These are phyloP conservation scores for Galbula dea DNA, from an alignment of 2,113 vertebrate species.

Conservation along the genomic window DNA sequence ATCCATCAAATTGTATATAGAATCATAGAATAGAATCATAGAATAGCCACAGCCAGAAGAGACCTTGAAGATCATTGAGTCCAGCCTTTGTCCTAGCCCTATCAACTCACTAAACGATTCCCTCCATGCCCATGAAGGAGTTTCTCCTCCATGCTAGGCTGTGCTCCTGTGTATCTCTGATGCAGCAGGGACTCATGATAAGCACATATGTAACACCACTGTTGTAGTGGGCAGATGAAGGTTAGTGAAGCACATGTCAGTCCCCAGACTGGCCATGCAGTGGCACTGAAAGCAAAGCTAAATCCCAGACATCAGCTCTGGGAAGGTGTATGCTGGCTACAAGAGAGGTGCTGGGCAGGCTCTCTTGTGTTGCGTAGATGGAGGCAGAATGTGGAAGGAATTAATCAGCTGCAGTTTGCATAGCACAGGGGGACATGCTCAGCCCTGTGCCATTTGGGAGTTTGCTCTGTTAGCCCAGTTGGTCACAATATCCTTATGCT, in stretches of 20 bases:
- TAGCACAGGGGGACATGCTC: neutral
- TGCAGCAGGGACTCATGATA: neutral
- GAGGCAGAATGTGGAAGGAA: neutral
- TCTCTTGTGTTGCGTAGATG: neutral
- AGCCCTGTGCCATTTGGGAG: neutral
- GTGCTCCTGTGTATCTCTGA: neutral
- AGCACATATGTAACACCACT: neutral
- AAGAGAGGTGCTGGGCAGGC: neutral
- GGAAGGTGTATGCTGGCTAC: neutral
- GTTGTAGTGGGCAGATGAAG: neutral
- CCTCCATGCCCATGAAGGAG: neutral
- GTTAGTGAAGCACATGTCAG: neutral
- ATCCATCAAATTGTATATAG: neutral
- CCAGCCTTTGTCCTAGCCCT: no score
- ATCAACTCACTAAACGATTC: no score
- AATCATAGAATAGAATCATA: no score
- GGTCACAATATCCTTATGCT: neutral
- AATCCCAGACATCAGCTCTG: neutral
- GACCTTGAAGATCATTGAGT: no score
- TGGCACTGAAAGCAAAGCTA: slow-evolving; percentile 50
- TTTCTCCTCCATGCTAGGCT: neutral
- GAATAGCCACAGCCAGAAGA: no score
- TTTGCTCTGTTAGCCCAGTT: neutral
- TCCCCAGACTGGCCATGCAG: slow-evolving; percentile 21
- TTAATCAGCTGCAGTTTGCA: neutral